Evolutionary conservation across 2,888 invertebrate species (phyloP), one percentile per base, ranked within the genome.

Genomic region (Argyresthia albistria): DNA sequence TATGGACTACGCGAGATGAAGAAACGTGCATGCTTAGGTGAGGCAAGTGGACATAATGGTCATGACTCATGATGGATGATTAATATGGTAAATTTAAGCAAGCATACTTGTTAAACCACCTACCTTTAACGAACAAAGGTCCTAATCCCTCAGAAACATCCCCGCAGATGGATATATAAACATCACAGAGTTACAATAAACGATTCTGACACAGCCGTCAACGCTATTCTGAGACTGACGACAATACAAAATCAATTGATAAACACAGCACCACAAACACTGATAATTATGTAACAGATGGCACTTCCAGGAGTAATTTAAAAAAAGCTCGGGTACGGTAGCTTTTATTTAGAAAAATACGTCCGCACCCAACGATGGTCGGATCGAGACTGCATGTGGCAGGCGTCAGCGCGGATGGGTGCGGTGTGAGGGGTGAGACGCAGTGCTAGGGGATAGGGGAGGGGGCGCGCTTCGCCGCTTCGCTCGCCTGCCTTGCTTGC

Each of bases 251-350:
- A 55, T 51, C 12, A 54, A 58, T 59, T 55, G 14, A 51, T 11
- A 64, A 62, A 69, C 75, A 71, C 67, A 60, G 55, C 65, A 61
- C 59, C 71, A 70, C 75, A 59, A 59, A 57, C 59, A 67, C 66
- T 59, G 54, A 58, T 66, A 58, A 59, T 62, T 57, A 61, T 63
- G 58, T 65, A 70, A 70, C 59, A 67, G 60, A 69, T 64, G 60
- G 66, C 70, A 74, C 75, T 71, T 76, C 25, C 68, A 71, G 73
- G 68, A 66, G 25, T 66, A 64, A 63, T 63, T 67, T 64, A 66
- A 66, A 72, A 73, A 82, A 86, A 86, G 86, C 84, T 81, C 86
- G 82, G 71, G 69, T 67, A 66, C 81, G 77, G 69, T 56, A 75
- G 80, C 74, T 80, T 77, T 73, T 62, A 10, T 57, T 50, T 50